These are phyloP conservation scores for Lepus oiostolus DNA, from an alignment of 2,797 vertebrate species.

Conservation along the genomic window DNA sequence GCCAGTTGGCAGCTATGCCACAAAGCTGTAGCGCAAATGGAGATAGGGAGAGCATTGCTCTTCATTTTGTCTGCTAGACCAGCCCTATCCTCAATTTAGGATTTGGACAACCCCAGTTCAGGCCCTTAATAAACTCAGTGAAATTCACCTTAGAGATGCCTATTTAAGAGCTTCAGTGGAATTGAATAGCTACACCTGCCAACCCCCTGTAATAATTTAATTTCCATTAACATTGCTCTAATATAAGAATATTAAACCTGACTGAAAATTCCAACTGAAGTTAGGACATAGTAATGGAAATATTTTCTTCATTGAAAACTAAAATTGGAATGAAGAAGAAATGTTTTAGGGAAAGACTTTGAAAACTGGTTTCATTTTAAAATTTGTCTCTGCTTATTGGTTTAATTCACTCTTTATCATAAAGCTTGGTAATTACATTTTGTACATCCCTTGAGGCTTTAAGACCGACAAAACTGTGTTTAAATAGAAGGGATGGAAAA, in stretches of 20 bases:
- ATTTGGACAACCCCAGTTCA: not conserved
- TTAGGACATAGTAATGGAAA: not conserved
- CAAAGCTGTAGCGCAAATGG: not conserved
- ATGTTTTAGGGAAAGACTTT: constrained; percentile 28
- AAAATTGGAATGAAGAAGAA: not conserved
- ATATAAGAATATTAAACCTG: not conserved
- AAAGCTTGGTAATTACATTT: constrained; percentile 67
- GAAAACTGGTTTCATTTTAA: constrained; percentile 48
- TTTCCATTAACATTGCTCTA: not conserved
- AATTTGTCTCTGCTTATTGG: constrained; percentile 42
- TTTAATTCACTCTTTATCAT: constrained; percentile 63
- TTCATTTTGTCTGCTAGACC: not conserved
- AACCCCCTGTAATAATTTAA: not conserved
- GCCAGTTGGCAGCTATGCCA: constrained; percentile 31
- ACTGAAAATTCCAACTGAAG: constrained; percentile 18
- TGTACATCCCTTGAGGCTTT: constrained; percentile 44
- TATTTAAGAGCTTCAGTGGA: constrained; percentile 20
- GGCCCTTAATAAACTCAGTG: not conserved
- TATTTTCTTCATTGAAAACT: not conserved
- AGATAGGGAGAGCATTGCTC: not conserved
- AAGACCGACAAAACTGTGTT: constrained; percentile 53
- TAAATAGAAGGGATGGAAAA: constrained; percentile 56
- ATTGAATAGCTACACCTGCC: not conserved
- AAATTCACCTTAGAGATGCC: not conserved
- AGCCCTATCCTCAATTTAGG: not conserved